Conservation (phyloP, 2,797 vertebrate genomes). For the Sebastes nivosus region DNA sequence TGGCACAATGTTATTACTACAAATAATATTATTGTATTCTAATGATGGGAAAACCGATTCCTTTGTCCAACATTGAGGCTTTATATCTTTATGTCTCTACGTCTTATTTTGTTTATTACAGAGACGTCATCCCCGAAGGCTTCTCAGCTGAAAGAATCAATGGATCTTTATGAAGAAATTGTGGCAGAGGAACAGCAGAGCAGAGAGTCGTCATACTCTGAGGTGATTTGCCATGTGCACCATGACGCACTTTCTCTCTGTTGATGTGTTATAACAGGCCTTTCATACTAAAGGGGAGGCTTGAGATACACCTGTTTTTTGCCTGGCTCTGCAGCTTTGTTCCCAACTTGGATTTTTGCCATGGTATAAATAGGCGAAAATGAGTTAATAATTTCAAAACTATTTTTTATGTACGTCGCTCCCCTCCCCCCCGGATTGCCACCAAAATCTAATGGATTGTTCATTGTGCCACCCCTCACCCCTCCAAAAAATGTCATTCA, state of each 20-base stretch:
- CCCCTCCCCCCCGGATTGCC: no score
- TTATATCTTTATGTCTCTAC: background rate
- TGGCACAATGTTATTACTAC: background rate
- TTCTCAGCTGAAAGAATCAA: conserved; percentile 79
- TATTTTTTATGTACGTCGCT: no score
- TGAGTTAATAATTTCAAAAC: no score
- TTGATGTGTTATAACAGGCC: background rate
- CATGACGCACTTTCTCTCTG: background rate
- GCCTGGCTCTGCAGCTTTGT: background rate
- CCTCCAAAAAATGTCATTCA: no score
- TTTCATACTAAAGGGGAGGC: background rate
- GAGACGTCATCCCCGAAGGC: conserved; percentile 65
- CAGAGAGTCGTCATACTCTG: conserved; percentile 87
- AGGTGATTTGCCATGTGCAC: conserved; percentile 76
- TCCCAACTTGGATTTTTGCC: background rate
- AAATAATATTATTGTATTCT: background rate
- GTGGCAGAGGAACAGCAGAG: conserved; percentile 91
- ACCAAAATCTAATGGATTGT: no score
- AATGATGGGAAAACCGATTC: background rate
- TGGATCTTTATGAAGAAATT: conserved; percentile 97
- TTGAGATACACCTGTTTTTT: background rate
- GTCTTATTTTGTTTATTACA: conserved; percentile 48
- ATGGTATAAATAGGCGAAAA: background rate
- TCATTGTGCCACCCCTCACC: no score
- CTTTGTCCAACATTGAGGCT: background rate